Base-by-base conservation (phyloP, 2,888 invertebrate species). In the Papilio gigon region DNA sequence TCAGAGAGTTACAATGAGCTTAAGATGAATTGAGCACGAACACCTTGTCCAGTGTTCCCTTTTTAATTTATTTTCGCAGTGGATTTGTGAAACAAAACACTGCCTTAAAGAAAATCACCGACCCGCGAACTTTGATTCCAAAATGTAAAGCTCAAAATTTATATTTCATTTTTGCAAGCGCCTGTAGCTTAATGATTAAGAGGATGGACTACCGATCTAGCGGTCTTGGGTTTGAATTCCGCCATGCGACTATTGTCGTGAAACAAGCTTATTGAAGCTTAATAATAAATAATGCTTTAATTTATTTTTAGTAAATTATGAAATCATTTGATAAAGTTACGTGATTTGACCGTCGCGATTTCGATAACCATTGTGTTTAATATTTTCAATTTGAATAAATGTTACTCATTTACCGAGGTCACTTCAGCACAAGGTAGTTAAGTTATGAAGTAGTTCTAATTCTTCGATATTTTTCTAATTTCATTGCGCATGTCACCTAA, bases 1-100 rank as follows among this genome's bases (percentile, higher is more conserved):
- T 40, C 40, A 25, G 40, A 25, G 40, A 60, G 40, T 40, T n/a
- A 40, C 40, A 40, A 60, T 60, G 37, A 37, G 58, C 58, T 53
- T 14, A 27, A 53, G 59, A 40, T 25, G 37, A 40, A 60, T 37
- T 35, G 25, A 35, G 40, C 37, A 60, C 25, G 60, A 2, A 25
- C 60, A 60, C 37, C 37, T 60, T 37, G 37, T 37, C 9, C 37
- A 25, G 60, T 60, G 25, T 22, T 53, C 53, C 30, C 60, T 60
- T 60, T 60, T 40, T 22, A 60, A 60, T n/a, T 53, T 53, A n/a
- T 53, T 53, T 53, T 50, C 22, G 53, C 53, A 25, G 14, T 37
- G 60, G 60, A 53, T 30, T 60, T 37, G 60, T 25, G 60, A 60
- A 60, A 60, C 60, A 60, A 60, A 60, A 60, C 37, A 37, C 40